Conservation (phyloP, 2,888 invertebrate genomes). For the Fabriciana adippe region DNA sequence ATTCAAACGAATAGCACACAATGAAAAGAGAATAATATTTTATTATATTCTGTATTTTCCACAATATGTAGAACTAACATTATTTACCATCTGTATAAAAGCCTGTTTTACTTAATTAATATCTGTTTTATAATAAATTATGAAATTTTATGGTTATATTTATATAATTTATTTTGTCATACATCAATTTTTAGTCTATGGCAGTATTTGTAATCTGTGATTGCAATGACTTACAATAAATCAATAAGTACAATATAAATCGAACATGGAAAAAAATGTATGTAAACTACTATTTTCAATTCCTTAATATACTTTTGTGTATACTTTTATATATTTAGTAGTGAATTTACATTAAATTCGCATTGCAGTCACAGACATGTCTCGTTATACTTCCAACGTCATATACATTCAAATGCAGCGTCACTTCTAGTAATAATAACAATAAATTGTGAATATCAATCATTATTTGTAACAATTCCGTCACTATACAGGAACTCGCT, state of each 20-base stretch:
- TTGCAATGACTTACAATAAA: constrained; percentile 10
- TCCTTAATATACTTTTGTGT: constrained; percentile 14
- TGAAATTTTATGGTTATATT: background rate
- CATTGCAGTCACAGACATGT: constrained; percentile 2
- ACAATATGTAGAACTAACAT: constrained; percentile 10
- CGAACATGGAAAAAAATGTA: background rate
- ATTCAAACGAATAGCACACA: too few species aligned
- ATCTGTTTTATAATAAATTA: constrained; percentile 9
- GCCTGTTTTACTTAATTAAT: constrained; percentile 6
- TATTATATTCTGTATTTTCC: background rate
- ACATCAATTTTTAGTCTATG: constrained; percentile 1
- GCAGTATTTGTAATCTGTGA: constrained; percentile 1
- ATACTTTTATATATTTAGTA: background rate
- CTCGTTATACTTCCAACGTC: background rate
- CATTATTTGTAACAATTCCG: constrained; percentile 8
- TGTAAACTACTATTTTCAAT: constrained; percentile 13
- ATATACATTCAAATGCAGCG: background rate
- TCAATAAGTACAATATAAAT: constrained; percentile 4
- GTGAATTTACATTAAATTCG: constrained; percentile 6
- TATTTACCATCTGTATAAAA: background rate
- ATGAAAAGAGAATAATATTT: too few species aligned
- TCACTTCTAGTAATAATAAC: background rate
- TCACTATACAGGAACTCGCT: constrained; percentile 14
- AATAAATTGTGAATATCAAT: background rate
- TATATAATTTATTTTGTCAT: background rate